These are phyloP conservation scores for Vanessa cardui DNA, from an alignment of 2,888 invertebrate species.

Conservation along the genomic window DNA sequence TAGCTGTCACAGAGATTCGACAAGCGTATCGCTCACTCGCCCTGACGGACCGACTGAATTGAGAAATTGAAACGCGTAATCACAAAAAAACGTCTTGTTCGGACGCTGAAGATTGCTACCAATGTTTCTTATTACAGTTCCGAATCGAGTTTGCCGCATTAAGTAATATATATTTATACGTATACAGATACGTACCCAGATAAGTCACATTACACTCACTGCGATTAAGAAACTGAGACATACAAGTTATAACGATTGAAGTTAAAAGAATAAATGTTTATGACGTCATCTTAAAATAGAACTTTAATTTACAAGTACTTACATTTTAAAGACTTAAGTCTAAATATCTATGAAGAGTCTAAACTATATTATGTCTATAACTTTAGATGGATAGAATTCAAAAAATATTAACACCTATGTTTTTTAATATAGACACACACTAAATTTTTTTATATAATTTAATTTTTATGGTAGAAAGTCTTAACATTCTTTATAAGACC, in stretches of 20 bases:
- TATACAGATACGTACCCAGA: not conserved
- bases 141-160: not conserved
- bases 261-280: too few relatives aligned
- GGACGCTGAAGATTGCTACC: conserved; percentile 48
- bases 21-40: conserved; percentile 72
- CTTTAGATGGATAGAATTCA: too few relatives aligned
- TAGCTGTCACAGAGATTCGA: conserved; percentile 61
- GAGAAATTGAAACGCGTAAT: conserved; percentile 77
- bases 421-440: too few relatives aligned
- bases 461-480: not conserved
- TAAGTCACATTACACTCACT: not conserved
- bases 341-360: too few relatives aligned
- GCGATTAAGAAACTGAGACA: too few relatives aligned
- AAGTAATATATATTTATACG: not conserved
- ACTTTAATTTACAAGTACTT: too few relatives aligned
- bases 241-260: too few relatives aligned
- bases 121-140: conserved; percentile 31
- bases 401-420: too few relatives aligned
- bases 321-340: too few relatives aligned
- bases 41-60: conserved; percentile 76
- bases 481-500: not conserved
- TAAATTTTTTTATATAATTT: not conserved
- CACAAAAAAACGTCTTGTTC: conserved; percentile 53
- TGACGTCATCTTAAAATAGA: too few relatives aligned
- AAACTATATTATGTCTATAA: too few relatives aligned